Evolutionary conservation across 1,140 invertebrate genomes (phyloP).

Genomic region (Samia ricini): DNA sequence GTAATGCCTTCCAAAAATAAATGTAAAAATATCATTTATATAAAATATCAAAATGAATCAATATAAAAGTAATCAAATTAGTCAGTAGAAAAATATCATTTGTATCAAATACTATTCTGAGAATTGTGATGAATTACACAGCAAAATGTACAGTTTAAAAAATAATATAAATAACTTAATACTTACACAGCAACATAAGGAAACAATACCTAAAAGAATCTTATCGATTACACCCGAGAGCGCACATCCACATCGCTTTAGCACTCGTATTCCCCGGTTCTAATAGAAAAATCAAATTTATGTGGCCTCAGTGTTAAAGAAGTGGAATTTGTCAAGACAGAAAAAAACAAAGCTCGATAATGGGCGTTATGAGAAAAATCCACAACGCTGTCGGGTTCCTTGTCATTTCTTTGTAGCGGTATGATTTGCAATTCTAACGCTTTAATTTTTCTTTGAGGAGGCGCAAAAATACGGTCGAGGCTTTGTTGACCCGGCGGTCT

Average conservation of each 20-base stretch:
- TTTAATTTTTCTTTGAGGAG: constrained; percentile 74
- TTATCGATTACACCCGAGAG: constrained; percentile 27
- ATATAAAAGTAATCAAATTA: no score
- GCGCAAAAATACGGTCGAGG: constrained; percentile 63
- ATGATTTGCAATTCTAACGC: constrained; percentile 73
- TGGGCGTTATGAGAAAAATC: constrained; percentile 65
- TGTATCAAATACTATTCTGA: no score
- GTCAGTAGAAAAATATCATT: no score
- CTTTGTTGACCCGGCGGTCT: constrained; percentile 46
- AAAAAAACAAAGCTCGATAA: constrained; percentile 46
- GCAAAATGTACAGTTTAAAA: no score
- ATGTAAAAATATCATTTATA: no score
- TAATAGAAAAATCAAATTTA: constrained; percentile 45
- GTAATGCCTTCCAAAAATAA: no score
- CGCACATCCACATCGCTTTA: constrained; percentile 30
- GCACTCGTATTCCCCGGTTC: constrained; percentile 26
- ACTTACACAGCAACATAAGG: not conserved
- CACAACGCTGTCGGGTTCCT: constrained; percentile 55
- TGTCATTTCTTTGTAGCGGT: constrained; percentile 63
- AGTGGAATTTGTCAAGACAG: constrained; percentile 29
- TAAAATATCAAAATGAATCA: no score
- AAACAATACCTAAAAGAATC: not conserved
- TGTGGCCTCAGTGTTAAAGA: constrained; percentile 41
- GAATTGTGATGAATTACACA: no score
- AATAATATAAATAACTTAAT: no score